A percentile compares a stretch with the other conserved stretches of the same genome.
Evolutionary conservation across 1,140 invertebrate genomes (phyloP).

Genomic region (Gonioctena quinquepunctata): DNA sequence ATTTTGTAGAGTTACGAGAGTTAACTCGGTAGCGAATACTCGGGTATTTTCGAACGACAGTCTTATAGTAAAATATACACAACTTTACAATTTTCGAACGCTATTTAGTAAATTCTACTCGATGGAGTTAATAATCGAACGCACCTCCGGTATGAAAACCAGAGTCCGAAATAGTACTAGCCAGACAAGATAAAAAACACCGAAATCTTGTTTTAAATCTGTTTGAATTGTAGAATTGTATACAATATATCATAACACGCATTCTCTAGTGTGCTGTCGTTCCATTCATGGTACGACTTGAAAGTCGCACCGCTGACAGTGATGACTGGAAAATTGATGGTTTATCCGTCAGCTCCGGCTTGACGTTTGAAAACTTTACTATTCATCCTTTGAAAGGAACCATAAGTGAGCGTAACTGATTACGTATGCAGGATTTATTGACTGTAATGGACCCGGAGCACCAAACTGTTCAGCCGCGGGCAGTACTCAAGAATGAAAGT

Average conservation of each 20-base stretch:
- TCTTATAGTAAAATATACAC: no score
- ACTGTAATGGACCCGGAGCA: constrained; percentile 14
- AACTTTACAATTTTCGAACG: no score
- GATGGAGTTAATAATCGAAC: no score
- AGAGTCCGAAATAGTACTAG: no score
- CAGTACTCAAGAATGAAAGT: background rate
- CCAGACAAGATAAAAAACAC: no score
- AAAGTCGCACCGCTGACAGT: constrained; percentile 24
- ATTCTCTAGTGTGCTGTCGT: constrained; percentile 1
- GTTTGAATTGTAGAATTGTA: background rate
- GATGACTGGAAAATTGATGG: constrained; percentile 30
- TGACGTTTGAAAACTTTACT: constrained; percentile 19
- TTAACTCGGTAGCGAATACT: no score
- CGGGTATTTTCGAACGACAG: no score
- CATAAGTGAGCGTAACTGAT: constrained; percentile 18
- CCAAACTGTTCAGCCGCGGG: background rate
- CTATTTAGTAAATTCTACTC: no score
- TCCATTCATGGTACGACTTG: constrained; percentile 14
- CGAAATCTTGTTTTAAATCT: background rate
- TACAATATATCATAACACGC: constrained; percentile 23
- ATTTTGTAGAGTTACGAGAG: no score
- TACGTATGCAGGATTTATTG: constrained; percentile 11
- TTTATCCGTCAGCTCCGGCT: constrained; percentile 8
- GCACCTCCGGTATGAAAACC: no score
- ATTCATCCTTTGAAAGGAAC: constrained; percentile 10